Conservation (phyloP, 1,140 invertebrate species). For the Cryptotermes secundus region DNA sequence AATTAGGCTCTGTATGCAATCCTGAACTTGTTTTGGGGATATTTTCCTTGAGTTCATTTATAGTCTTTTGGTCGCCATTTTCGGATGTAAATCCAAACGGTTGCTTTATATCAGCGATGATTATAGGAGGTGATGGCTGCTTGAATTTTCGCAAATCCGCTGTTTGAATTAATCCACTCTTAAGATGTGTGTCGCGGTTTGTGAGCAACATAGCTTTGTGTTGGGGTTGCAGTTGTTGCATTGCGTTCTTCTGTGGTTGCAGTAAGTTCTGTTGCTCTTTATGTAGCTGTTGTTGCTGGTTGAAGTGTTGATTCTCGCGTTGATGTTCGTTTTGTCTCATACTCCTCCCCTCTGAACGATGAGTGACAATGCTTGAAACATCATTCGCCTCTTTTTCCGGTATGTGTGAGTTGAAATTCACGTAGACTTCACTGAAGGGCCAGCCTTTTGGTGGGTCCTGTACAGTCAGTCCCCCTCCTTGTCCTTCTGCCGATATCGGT, state of each 20-base stretch:
- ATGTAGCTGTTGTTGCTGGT: not conserved
- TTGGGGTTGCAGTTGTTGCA: no score
- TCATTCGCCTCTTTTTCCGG: not conserved
- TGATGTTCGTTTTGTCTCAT: not conserved
- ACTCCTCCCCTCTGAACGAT: not conserved
- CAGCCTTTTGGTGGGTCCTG: conserved; percentile 26
- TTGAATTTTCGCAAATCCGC: not conserved
- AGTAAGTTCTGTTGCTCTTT: not conserved
- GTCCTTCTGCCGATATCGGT: not conserved
- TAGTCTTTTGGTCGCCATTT: no score
- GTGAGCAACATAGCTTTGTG: not conserved
- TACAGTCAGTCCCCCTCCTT: conserved; percentile 5
- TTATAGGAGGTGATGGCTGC: no score
- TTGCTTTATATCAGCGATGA: no score
- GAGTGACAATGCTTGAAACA: not conserved
- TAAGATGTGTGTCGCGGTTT: not conserved
- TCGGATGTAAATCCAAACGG: no score
- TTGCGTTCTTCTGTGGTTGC: no score
- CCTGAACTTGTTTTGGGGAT: not conserved
- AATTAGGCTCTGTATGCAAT: not conserved
- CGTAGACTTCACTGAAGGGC: conserved; percentile 14
- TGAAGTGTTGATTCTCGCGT: not conserved
- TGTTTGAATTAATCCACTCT: not conserved
- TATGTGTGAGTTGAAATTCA: conserved; percentile 7
- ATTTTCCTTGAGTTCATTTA: not conserved